Evolutionary conservation across 2,797 vertebrate genomes (phyloP).

Genomic region (Tokudaia muenninki): DNA sequence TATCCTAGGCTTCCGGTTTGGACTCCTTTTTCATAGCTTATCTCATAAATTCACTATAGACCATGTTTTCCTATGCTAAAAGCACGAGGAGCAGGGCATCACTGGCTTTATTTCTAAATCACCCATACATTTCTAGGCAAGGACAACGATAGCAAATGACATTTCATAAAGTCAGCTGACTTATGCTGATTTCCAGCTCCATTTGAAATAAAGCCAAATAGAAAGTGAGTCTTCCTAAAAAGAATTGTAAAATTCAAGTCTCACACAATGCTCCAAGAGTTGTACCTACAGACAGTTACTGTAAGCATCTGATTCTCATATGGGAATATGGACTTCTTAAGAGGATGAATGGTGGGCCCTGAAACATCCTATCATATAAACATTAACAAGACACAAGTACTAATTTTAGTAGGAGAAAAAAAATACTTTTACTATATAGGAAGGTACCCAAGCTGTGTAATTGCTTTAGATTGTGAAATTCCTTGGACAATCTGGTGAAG

Average conservation of each 20-base stretch:
- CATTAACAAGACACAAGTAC: conserved; percentile 13
- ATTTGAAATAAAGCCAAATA: conserved; percentile 19
- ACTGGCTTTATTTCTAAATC: conserved; percentile 9
- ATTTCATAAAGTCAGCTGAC: background rate
- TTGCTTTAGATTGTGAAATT: background rate
- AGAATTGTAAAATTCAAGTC: conserved; percentile 37
- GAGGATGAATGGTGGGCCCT: background rate
- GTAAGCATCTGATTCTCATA: conserved; percentile 18
- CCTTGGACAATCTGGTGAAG: background rate
- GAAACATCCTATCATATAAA: background rate
- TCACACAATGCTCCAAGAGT: background rate
- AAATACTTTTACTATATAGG: background rate
- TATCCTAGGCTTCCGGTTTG: background rate
- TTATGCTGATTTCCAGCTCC: conserved; percentile 9
- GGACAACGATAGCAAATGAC: background rate
- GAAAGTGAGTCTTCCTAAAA: conserved; percentile 12
- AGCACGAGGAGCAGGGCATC: background rate
- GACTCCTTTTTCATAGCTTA: background rate
- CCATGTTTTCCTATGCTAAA: background rate
- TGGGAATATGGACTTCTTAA: background rate
- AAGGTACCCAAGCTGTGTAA: background rate
- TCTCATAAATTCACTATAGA: background rate
- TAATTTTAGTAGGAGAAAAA: conserved; percentile 54
- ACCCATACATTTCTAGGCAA: background rate
- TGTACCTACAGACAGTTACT: background rate